phyloP scores from a whole-genome alignment of 1,140 invertebrate genomes.

The Cydia strobilella region DNA sequence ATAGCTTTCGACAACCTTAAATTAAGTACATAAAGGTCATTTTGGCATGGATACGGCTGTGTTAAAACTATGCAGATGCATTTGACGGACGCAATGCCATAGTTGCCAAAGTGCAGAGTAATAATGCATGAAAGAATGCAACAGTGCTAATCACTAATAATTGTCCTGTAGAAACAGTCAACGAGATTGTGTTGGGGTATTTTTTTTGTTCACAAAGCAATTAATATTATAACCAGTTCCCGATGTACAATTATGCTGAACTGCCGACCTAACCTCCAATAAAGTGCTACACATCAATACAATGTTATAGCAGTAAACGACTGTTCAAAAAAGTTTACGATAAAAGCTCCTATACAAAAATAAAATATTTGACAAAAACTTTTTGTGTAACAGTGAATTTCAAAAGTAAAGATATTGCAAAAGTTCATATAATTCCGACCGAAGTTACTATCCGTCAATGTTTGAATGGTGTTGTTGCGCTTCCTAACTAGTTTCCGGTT shows the following conservation, averaged over 20 bases:
- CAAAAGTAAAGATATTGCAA: too few relatives aligned
- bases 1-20: slow-evolving; percentile 16
- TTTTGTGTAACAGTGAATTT: too few relatives aligned
- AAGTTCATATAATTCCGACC: too few relatives aligned
- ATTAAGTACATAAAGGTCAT: background rate
- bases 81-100: slow-evolving; percentile 42
- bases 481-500: background rate
- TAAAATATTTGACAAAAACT: too few relatives aligned
- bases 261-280: too few relatives aligned
- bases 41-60: background rate
- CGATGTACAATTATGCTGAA: too few relatives aligned
- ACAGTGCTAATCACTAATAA: slow-evolving; percentile 40
- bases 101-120: slow-evolving; percentile 50
- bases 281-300: too few relatives aligned
- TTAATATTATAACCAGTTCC: too few relatives aligned
- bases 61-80: slow-evolving; percentile 24
- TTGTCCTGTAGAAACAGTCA: slow-evolving; percentile 28
- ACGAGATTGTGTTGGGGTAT: background rate
- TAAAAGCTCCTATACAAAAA: too few relatives aligned
- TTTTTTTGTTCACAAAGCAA: too few relatives aligned
- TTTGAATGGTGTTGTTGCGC: background rate
- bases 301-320: too few relatives aligned
- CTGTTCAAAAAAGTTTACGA: too few relatives aligned
- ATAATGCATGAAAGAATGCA: slow-evolving; percentile 52
- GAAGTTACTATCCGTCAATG: background rate